Evolutionary conservation across 2,888 invertebrate genomes (phyloP).

Genomic region (Ophion ellenae): DNA sequence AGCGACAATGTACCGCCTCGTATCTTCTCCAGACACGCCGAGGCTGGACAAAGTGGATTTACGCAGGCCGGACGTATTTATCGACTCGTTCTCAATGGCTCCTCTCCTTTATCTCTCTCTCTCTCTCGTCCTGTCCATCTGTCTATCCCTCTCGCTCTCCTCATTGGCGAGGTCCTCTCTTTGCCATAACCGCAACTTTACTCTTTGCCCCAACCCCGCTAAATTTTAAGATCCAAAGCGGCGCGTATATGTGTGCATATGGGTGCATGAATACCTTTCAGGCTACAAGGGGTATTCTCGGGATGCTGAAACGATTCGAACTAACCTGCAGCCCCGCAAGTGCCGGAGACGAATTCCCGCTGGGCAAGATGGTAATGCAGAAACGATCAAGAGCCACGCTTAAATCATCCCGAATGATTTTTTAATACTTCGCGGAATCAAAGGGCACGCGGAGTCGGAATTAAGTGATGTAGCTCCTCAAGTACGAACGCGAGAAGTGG

Average conservation of each 20-base stretch:
- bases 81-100: conserved; percentile 76
- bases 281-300: conserved; percentile 8
- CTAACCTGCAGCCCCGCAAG: conserved; percentile 28
- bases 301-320: conserved; percentile 19
- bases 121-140: background rate
- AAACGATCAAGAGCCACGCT: background rate
- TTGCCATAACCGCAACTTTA: conserved; percentile 30
- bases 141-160: conserved; percentile 15
- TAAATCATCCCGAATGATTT: conserved; percentile 34
- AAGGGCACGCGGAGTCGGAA: background rate
- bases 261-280: conserved; percentile 1
- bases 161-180: conserved; percentile 35
- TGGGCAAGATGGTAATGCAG: conserved; percentile 24
- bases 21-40: conserved; percentile 57
- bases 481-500: background rate
- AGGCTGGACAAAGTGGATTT: conserved; percentile 75
- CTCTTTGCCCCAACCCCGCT: conserved; percentile 16
- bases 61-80: conserved; percentile 76
- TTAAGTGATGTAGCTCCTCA: conserved; percentile 8
- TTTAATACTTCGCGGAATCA: conserved; percentile 22
- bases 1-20: conserved; percentile 61
- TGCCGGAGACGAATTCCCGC: conserved; percentile 25
- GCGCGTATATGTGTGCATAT: background rate
- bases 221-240: conserved; percentile 21
- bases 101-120: conserved; percentile 11